phyloP scores from a whole-genome alignment of 2,797 vertebrate genomes.

The Sebastes nivosus region DNA sequence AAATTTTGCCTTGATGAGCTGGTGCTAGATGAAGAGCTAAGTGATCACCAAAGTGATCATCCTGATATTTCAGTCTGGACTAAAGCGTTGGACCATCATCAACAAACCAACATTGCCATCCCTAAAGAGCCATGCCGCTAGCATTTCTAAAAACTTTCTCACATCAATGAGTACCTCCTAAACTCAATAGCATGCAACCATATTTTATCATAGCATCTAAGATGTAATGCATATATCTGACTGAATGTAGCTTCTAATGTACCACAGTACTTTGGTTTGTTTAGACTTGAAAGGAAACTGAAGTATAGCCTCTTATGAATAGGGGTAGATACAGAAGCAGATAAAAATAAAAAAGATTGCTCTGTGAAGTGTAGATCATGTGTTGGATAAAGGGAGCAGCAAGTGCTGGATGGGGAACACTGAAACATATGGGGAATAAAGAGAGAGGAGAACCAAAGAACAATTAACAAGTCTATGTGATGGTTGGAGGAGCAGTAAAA shows the following conservation, averaged over 20 bases:
- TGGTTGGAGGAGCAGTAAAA: constrained; percentile 30
- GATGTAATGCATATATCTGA: neutral
- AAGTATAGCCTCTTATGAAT: neutral
- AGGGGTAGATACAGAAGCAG: neutral
- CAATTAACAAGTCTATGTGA: constrained; percentile 34
- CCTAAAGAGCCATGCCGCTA: neutral
- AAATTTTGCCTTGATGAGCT: neutral
- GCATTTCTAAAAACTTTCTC: neutral
- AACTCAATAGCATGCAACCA: neutral
- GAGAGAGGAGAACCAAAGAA: constrained; percentile 16
- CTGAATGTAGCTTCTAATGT: neutral
- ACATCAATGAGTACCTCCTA: neutral
- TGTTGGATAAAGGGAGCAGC: constrained; percentile 14
- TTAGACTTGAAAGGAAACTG: constrained; percentile 4
- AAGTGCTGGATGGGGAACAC: constrained; percentile 16
- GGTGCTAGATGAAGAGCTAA: neutral
- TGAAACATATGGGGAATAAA: constrained; percentile 22
- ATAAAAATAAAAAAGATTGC: constrained; percentile 8
- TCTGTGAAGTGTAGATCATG: constrained; percentile 45
- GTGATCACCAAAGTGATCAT: neutral
- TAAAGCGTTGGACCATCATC: neutral
- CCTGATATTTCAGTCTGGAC: neutral
- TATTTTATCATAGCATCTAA: neutral
- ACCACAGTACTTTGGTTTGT: neutral
- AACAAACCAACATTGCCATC: neutral